A percentile compares a stretch with the other conserved stretches of the same genome.
phyloP scores from a whole-genome alignment of 1,140 invertebrate genomes.

The Apis dorsata region DNA sequence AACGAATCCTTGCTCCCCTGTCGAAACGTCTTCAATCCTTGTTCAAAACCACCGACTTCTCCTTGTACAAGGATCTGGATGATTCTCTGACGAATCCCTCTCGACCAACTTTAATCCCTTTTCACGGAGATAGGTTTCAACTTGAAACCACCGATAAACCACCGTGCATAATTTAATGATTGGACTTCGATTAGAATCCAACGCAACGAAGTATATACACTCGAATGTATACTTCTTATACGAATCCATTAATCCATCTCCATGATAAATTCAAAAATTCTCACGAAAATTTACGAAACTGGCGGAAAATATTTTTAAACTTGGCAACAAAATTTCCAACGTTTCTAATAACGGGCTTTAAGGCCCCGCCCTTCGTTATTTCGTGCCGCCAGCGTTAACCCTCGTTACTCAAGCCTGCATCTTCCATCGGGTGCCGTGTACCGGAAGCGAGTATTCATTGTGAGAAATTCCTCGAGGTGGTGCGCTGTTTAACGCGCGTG shows the following conservation, averaged over 20 bases:
- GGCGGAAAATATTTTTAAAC: neutral
- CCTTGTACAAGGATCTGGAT: neutral
- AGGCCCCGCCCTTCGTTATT: constrained; percentile 27
- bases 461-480: too few species aligned
- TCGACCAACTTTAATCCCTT: constrained; percentile 8
- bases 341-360: constrained; percentile 35
- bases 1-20: constrained; percentile 19
- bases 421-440: neutral
- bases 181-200: neutral
- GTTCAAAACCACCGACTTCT: constrained; percentile 37
- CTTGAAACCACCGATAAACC: neutral
- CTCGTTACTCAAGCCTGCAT: neutral
- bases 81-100: neutral
- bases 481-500: neutral
- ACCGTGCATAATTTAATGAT: neutral
- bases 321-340: constrained; percentile 12
- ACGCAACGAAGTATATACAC: too few species aligned
- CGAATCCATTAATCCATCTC: neutral
- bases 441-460: neutral
- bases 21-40: constrained; percentile 27
- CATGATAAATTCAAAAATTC: neutral
- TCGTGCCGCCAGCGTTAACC: constrained; percentile 19
- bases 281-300: too few species aligned
- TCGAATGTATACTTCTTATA: too few species aligned
- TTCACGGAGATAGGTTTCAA: neutral